Evolutionary conservation across 92 coral and sea anemone species (phyloP).

Genomic region (Galaxea fascicularis): DNA sequence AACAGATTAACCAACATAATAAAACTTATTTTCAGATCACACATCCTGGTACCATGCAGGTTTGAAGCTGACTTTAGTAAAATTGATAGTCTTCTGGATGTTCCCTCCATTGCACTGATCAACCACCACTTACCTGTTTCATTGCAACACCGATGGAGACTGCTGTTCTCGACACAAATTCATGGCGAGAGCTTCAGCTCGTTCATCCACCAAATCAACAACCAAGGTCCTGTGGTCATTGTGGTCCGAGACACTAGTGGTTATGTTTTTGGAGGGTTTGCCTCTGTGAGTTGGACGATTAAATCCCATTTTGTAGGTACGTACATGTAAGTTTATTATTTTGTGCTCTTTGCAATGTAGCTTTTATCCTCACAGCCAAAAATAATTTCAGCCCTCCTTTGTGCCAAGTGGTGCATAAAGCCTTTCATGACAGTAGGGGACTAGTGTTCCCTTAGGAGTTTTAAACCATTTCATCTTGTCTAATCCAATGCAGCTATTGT

Average conservation of each 20-base stretch:
- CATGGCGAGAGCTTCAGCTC: conserved; percentile 96
- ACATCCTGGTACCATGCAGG: conserved; percentile 91
- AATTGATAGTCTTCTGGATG: conserved; percentile 72
- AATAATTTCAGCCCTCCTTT: no score
- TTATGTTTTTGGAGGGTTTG: conserved; percentile 94
- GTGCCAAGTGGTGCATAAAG: no score
- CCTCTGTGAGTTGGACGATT: conserved; percentile 89
- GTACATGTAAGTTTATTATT: not conserved
- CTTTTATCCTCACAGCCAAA: no score
- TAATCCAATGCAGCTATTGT: no score
- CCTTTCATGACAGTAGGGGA: no score
- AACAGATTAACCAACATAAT: not conserved
- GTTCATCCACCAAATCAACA: conserved; percentile 82
- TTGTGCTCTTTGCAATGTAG: no score
- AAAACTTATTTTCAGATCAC: conserved; percentile 60
- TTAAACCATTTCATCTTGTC: no score
- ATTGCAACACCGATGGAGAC: conserved; percentile 89
- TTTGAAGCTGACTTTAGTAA: conserved; percentile 80
- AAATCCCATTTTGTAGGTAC: conserved; percentile 92
- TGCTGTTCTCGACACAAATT: conserved; percentile 79
- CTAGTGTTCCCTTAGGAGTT: no score
- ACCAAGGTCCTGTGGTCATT: conserved; percentile 89
- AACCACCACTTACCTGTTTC: conserved; percentile 82
- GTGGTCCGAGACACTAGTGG: conserved; percentile 80
- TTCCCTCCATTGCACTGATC: conserved; percentile 75